Conservation (phyloP, 2,113 vertebrate genomes). For the Perca fluviatilis region DNA sequence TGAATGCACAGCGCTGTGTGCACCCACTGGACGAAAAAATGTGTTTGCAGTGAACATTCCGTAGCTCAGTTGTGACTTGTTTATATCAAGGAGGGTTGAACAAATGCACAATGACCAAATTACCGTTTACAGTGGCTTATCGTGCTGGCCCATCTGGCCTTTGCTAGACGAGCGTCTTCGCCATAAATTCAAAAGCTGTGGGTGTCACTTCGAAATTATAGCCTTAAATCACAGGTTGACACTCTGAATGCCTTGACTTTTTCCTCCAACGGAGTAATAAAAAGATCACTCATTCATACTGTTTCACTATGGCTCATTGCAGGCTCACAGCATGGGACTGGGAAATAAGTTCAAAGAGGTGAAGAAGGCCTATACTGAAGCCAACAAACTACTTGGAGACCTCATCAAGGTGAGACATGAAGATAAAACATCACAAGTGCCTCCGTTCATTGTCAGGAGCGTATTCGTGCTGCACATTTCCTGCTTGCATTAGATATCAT, state of each 20-base stretch:
- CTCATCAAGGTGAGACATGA: constrained; percentile 92
- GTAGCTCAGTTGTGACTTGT: constrained; percentile 1
- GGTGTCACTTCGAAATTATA: constrained; percentile 21
- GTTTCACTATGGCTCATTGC: constrained; percentile 75
- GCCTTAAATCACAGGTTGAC: constrained; percentile 32
- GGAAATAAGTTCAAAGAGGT: constrained; percentile 98
- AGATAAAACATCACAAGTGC: not conserved
- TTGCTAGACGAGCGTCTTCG: not conserved
- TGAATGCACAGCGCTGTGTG: not conserved
- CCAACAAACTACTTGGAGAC: constrained; percentile 96
- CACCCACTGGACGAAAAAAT: not conserved
- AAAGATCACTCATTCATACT: not conserved
- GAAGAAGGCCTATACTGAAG: constrained; percentile 94
- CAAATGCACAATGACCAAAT: constrained; percentile 20
- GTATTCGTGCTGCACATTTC: not conserved
- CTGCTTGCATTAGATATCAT: not conserved
- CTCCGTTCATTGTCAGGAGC: not conserved
- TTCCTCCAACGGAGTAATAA: not conserved
- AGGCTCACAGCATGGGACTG: constrained; percentile 98
- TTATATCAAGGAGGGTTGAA: constrained; percentile 20
- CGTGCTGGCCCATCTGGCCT: not conserved
- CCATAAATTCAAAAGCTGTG: constrained; percentile 23
- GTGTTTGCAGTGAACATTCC: not conserved
- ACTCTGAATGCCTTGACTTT: constrained; percentile 6
- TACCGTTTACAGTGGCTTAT: constrained; percentile 13